Evolutionary conservation across 2,888 invertebrate genomes (phyloP), one percentile per base, ranked within the genome.

Genomic region (Aethes cnicana): DNA sequence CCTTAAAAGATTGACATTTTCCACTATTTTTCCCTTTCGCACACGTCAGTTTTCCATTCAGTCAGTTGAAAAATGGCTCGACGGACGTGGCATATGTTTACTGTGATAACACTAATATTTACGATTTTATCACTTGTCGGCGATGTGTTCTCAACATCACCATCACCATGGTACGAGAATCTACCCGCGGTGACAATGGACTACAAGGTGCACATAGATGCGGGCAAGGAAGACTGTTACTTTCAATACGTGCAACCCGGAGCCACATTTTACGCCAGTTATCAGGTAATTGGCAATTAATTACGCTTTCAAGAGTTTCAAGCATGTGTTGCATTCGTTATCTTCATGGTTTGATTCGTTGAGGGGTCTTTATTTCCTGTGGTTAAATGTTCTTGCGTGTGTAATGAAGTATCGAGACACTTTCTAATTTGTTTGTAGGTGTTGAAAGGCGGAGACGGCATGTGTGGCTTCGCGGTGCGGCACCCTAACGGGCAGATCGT

Each of bases 181-280:
- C 83, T 96, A 49, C 97, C 97, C 7, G 97, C 97, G 6, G 96
- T 97, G 21, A 96, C 97, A 1, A 97, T 97, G 95, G 98, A 98
- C 76, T 98, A 98, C 77, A 97, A 97, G 87, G 95, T 98, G 23
- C 96, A 97, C 81, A 94, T 98, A 57, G 97, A 97, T 69, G 96
- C 97, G n/a, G 97, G 97, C 50, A 90, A 90, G 66, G 97, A 98
- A 84, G 98, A 98, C 74, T 98, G 98, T 84, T 98, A 97, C 84
- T 97, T 93, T 81, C 98, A 98, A 90, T 97, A 95, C 89, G 97
- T 97, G 53, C 95, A 97, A 69, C 93, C 95, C 48, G 96, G 96
- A 46, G 97, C 97, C 14, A 97, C 97, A 54, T 95, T 98, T 76
- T 97, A 97, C 84, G 96, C 97, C 56, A 96, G 97, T 65, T 97